These are phyloP conservation scores for Agrotis segetum DNA, from an alignment of 2,888 invertebrate species.

Conservation along the genomic window DNA sequence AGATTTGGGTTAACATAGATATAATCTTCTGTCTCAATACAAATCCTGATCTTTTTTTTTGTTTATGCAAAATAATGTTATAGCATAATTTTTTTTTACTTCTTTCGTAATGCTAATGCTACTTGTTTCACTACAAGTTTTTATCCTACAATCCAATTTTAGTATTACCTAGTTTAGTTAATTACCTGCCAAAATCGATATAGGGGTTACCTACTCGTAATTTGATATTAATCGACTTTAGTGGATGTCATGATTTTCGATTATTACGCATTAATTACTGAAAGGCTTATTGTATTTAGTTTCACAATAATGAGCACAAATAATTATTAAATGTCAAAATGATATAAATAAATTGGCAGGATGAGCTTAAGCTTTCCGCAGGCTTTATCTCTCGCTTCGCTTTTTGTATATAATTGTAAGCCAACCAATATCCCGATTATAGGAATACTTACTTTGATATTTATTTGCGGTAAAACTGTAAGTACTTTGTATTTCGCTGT, in stretches of 20 bases:
- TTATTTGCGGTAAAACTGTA: conserved; percentile 28
- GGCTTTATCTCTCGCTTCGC: conserved; percentile 27
- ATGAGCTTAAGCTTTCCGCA: conserved; percentile 27
- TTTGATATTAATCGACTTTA: conserved; percentile 18
- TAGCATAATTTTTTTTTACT: too few relatives aligned
- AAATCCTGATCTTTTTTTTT: too few relatives aligned
- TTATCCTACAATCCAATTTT: not conserved
- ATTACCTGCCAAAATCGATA: conserved; percentile 14
- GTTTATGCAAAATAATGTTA: too few relatives aligned
- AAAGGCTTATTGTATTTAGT: conserved; percentile 26
- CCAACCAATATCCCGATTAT: conserved; percentile 21
- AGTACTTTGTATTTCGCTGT: not conserved
- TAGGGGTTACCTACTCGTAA: not conserved
- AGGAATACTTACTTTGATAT: conserved; percentile 21
- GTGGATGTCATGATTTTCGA: conserved; percentile 34
- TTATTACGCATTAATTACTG: conserved; percentile 18
- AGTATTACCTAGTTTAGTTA: not conserved
- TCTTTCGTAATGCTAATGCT: not conserved
- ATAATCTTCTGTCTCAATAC: too few relatives aligned
- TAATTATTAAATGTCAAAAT: conserved; percentile 39
- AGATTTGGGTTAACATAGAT: too few relatives aligned
- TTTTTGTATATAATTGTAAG: conserved; percentile 32
- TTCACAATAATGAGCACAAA: conserved; percentile 31
- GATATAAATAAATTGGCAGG: conserved; percentile 37
- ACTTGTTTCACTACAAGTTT: too few relatives aligned